Evolutionary conservation across 2,797 vertebrate genomes (phyloP), one percentile per base, ranked within the genome.

Genomic region (Centroberyx gerrardi): DNA sequence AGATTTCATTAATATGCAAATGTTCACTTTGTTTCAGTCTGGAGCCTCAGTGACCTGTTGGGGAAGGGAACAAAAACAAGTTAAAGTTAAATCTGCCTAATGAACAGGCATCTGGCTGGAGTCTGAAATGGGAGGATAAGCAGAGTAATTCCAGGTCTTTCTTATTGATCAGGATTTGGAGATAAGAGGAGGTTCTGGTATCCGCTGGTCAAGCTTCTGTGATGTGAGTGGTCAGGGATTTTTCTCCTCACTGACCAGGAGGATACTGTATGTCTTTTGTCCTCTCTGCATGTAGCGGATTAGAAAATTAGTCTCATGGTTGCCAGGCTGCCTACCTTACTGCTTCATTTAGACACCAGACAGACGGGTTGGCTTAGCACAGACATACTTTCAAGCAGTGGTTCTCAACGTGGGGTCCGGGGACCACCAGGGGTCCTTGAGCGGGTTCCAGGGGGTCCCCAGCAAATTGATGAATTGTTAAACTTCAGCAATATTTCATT

Each of bases 1-100:
- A 69, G 73, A 68, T 85, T 77, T 88, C 63, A 90, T 92, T 83
- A 89, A 91, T 82, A 91, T 92, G 90, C 86, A 88, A 89, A 92
- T 89, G 63, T 52, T 74, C 51, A 52, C 58, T 82, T 78, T 76
- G 80, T 80, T 82, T 78, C 53, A 67, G 65, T 65, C 68, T 75
- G 68, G 46, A 64, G 74, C 85, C 72, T 82, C 60, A 1, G 60
- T 78, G 79, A 88, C 89, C 86, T 80, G 80, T 67, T 74, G 56
- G 65, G 62, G 63, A 12, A 33, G 40, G 36, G 81, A 66, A 52
- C 22, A 42, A 77, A 78, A 85, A 68, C 67, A 64, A 58, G 52
- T 72, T 63, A 29, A 55, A 68, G 51, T 79, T 59, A 72, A 67
- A 58, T 68, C 13, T 56, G 48, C 15, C 62, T 36, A 63, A 84